Conservation (phyloP, 1,140 invertebrate genomes). For the Drosophila guanche region DNA sequence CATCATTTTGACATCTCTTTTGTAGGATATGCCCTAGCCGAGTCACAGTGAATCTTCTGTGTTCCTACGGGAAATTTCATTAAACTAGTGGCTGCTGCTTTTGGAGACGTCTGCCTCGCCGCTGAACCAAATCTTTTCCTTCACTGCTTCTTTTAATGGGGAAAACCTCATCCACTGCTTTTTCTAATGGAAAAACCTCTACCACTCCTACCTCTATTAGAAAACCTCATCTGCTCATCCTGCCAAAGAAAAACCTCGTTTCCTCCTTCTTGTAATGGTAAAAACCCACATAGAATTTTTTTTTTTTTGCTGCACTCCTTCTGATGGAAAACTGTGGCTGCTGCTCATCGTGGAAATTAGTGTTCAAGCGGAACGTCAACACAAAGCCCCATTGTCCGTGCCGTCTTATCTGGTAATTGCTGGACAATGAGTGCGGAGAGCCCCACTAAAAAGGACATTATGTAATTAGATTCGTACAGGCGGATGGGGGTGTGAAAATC, state of each 20-base stretch:
- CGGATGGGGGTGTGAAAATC: conserved; percentile 11
- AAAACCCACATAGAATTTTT: neutral
- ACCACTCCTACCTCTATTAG: neutral
- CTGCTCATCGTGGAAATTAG: conserved; percentile 54
- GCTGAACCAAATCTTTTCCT: neutral
- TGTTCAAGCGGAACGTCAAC: conserved; percentile 12
- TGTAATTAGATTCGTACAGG: conserved; percentile 52
- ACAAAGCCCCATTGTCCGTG: conserved; percentile 20
- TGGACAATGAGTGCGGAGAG: conserved; percentile 44
- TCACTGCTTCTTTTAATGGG: neutral
- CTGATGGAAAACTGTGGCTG: conserved; percentile 20
- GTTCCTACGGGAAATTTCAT: conserved; percentile 34
- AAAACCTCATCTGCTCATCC: neutral
- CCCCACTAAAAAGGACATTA: conserved; percentile 54
- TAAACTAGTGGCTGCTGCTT: conserved; percentile 29
- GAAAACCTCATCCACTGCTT: neutral
- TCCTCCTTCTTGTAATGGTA: neutral
- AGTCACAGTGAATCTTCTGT: no score
- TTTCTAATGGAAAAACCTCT: neutral
- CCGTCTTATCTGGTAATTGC: conserved; percentile 56
- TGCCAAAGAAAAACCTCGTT: neutral
- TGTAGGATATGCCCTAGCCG: neutral
- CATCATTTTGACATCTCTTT: no score
- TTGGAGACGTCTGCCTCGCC: neutral
- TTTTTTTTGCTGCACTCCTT: conserved; percentile 30